Percentiles rank a stretch among this genome's conserved stretches.
phyloP scores from a whole-genome alignment of 2,888 invertebrate species.

The Chloroclystis v-ata region DNA sequence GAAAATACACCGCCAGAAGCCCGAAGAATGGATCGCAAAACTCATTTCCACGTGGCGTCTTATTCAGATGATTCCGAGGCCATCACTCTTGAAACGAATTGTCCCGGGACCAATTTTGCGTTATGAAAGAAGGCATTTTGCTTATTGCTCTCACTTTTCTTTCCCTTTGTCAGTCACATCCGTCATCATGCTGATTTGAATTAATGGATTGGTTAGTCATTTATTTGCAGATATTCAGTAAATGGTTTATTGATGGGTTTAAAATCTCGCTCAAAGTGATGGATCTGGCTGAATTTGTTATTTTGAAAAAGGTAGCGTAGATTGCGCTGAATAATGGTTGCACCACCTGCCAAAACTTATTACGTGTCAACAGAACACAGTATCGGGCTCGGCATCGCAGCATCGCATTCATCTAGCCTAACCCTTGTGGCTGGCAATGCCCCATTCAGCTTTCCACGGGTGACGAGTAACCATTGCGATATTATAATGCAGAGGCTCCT shows the following conservation, averaged over 20 bases:
- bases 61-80: conserved; percentile 41
- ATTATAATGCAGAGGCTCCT: conserved; percentile 47
- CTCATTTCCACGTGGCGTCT: conserved; percentile 18
- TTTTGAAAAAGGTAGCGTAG: background rate
- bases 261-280: background rate
- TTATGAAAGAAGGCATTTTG: conserved; percentile 70
- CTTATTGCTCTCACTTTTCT: conserved; percentile 66
- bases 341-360: conserved; percentile 31
- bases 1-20: conserved; percentile 7
- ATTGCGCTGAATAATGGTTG: conserved; percentile 13
- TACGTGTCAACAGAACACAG: conserved; percentile 48
- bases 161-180: conserved; percentile 53
- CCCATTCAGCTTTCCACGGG: conserved; percentile 49
- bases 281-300: background rate
- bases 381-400: conserved; percentile 53
- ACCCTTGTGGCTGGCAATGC: conserved; percentile 56
- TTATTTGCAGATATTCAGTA: conserved; percentile 20
- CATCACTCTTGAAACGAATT: conserved; percentile 46
- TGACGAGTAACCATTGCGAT: conserved; percentile 50
- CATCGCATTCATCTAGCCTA: conserved; percentile 63
- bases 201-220: conserved; percentile 47
- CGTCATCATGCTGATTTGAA: conserved; percentile 53
- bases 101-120: conserved; percentile 66
- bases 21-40: conserved; percentile 11
- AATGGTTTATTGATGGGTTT: background rate